A percentile compares a stretch with the other conserved stretches of the same genome.
These are phyloP conservation scores for Trachythela sp. DNA, from an alignment of 64 coral and sea anemone genomes.

Conservation along the genomic window DNA sequence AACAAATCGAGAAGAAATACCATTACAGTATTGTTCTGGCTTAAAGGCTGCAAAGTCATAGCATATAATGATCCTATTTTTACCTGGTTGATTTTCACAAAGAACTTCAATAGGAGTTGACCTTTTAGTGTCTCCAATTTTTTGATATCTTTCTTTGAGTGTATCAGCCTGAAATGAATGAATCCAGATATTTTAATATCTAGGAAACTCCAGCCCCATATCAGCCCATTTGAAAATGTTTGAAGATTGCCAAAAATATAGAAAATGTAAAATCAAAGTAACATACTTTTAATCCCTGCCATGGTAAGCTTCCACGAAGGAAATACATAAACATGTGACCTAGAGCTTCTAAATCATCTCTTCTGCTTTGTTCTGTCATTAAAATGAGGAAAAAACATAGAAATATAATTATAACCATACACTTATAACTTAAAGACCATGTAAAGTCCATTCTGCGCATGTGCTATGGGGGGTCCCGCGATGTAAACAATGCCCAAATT, in stretches of 20 bases:
- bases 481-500: too few species aligned
- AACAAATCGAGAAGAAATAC: slow-evolving; percentile 7
- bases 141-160: slow-evolving; percentile 95
- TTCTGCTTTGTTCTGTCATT: slow-evolving; percentile 96
- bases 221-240: neutral
- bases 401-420: neutral
- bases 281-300: slow-evolving; percentile 94
- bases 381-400: neutral
- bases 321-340: slow-evolving; percentile 99
- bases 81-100: slow-evolving; percentile 99
- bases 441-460: too few species aligned
- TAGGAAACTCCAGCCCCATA: neutral
- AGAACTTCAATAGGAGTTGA: slow-evolving; percentile 95
- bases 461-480: too few species aligned
- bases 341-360: slow-evolving; percentile 98
- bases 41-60: too few species aligned
- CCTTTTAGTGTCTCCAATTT: slow-evolving; percentile 95
- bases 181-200: neutral
- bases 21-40: neutral
- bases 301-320: slow-evolving; percentile 89
- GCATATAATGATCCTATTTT: neutral
- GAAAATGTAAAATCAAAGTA: neutral
- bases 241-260: neutral
- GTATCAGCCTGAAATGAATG: slow-evolving; percentile 93
- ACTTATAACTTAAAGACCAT: too few species aligned